Base-by-base conservation (phyloP, 2,888 invertebrate genomes). In the Aporophyla nigra region DNA sequence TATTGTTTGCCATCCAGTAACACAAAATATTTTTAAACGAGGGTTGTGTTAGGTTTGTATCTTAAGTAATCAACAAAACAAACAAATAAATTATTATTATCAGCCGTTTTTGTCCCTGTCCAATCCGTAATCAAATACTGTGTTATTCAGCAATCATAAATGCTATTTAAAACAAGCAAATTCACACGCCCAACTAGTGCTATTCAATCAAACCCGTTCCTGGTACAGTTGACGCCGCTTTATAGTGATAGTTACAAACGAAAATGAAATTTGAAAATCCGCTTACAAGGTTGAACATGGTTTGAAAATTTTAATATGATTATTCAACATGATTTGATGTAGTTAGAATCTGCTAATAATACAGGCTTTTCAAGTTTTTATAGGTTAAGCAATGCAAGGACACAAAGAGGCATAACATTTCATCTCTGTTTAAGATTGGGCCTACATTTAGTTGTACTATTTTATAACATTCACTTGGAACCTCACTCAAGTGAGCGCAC, bases 151-250 rank as follows among this genome's bases (percentile, higher is more conserved):
- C 1, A 46, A n/a, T 27, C 9, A 14, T 3, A 74, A 53, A 63
- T 7, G 53, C 1, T 21, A 56, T 43, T 4, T n/a, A n/a, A 2
- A 12, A 56, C 59, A 33, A 53, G n/a, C 24, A 43, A 51, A 80
- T n/a, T n/a, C n/a, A n/a, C n/a, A n/a, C n/a, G n/a, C n/a, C 59
- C 68, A 51, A 33, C 58, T 59, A 62, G 56, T 71, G 14, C 1
- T 40, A 27, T 71, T 51, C n/a, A 68, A 0, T 72, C 33, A 43
- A 54, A 68, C 5, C 12, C n/a, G 81, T 80, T 16, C 74, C 85
- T 61, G 68, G 81, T 53, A 84, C 85, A 49, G 24, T 27, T 51
- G 5, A 21, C 49, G 0, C 43, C 21, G n/a, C 16, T 33, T 43
- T 51, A 58, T 9, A 43, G 53, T 27, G 54, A 53, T 46, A 54